These are phyloP conservation scores for Macrosoma leucophasiata DNA, from an alignment of 2,888 invertebrate species.

Conservation along the genomic window DNA sequence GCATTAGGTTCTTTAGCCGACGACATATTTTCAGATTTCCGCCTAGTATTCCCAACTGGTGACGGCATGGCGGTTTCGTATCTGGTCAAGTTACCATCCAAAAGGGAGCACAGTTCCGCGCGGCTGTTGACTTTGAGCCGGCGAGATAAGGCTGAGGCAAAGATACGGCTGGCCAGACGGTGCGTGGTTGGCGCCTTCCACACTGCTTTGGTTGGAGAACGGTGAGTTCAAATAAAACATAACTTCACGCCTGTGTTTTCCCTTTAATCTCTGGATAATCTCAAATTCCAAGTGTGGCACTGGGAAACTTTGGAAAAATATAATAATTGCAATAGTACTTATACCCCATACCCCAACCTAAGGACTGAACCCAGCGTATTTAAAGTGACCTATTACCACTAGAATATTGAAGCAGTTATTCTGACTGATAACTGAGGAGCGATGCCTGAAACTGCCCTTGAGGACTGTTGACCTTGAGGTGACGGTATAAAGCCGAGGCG, in stretches of 20 bases:
- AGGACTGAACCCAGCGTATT: slow-evolving; percentile 1
- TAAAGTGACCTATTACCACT: too few species aligned
- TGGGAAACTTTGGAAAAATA: too few species aligned
- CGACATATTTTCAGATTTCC: slow-evolving; percentile 59
- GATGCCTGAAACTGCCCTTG: too few species aligned
- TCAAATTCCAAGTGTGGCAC: too few species aligned
- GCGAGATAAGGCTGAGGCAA: slow-evolving; percentile 64
- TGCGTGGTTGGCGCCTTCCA: slow-evolving; percentile 58
- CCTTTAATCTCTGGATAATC: too few species aligned
- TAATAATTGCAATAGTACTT: too few species aligned
- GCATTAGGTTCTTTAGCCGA: too few species aligned
- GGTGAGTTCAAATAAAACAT: too few species aligned
- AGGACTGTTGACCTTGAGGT: slow-evolving; percentile 64
- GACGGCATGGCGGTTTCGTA: slow-evolving; percentile 65
- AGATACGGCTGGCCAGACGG: slow-evolving; percentile 52
- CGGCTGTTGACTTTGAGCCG: slow-evolving; percentile 65
- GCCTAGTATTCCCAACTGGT: slow-evolving; percentile 66
- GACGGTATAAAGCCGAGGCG: slow-evolving; percentile 63
- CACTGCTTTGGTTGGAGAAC: slow-evolving; percentile 41
- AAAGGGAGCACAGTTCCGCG: slow-evolving; percentile 56
- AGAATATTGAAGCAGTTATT: too few species aligned
- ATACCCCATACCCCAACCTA: slow-evolving; percentile 4
- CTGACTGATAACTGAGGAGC: too few species aligned
- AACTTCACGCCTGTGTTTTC: too few species aligned
- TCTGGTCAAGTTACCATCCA: slow-evolving; percentile 57